Conservation (phyloP, 2,797 vertebrate genomes). For the Ctenopoma multispine region DNA sequence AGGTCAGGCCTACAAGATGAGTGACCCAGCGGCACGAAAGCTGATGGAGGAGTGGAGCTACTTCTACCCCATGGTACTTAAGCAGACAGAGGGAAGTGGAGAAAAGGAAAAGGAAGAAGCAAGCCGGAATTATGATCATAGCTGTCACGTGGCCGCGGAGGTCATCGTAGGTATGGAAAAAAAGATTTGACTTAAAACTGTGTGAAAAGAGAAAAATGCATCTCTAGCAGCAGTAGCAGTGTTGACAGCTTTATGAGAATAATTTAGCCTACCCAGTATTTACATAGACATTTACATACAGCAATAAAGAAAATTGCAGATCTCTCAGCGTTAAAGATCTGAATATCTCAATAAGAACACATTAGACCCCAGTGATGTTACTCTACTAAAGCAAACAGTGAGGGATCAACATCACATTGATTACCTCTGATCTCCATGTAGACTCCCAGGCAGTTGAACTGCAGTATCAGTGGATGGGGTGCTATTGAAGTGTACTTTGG, state of each 20-base stretch:
- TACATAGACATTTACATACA: not conserved
- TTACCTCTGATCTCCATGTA: slow-evolving; percentile 21
- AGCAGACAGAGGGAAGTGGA: slow-evolving; percentile 86
- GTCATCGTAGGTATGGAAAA: slow-evolving; percentile 93
- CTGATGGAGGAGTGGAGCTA: slow-evolving; percentile 98
- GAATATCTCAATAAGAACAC: slow-evolving; percentile 39
- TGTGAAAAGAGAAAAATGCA: not conserved
- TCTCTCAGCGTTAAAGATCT: slow-evolving; percentile 24
- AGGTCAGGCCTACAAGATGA: slow-evolving; percentile 95
- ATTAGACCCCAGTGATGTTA: slow-evolving; percentile 27
- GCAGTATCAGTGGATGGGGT: slow-evolving; percentile 18
- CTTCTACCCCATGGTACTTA: slow-evolving; percentile 96
- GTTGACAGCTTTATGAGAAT: not conserved
- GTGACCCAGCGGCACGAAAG: slow-evolving; percentile 93
- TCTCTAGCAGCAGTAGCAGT: not conserved
- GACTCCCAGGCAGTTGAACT: slow-evolving; percentile 36
- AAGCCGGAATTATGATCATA: slow-evolving; percentile 87
- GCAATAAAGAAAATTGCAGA: not conserved
- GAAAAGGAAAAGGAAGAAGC: slow-evolving; percentile 82
- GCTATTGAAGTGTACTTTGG: slow-evolving; percentile 29
- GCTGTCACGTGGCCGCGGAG: slow-evolving; percentile 94
- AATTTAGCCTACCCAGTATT: not conserved
- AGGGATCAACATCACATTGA: slow-evolving; percentile 43
- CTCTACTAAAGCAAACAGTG: slow-evolving; percentile 30
- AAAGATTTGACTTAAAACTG: slow-evolving; percentile 1